Evolutionary conservation across 2,888 invertebrate species (phyloP), one percentile per base, ranked within the genome.

Genomic region (Asteroscopus sphinx): DNA sequence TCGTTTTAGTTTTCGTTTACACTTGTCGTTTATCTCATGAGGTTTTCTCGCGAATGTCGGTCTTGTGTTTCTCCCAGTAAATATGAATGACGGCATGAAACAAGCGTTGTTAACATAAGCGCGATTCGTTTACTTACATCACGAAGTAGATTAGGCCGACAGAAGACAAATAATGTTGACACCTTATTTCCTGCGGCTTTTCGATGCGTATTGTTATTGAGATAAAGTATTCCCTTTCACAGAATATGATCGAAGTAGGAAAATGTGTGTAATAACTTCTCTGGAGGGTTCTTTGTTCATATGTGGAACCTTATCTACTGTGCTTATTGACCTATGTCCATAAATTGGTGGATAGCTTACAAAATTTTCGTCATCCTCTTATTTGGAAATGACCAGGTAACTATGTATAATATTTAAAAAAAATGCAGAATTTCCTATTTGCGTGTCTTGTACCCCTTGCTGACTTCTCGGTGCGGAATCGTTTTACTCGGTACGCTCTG

Each of bases 111-210:
- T 89, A 81, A 81, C 83, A 83, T 77, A 87, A 81, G 79, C 75
- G 71, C 76, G 77, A 80, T 70, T 85, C 81, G 84, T 87, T 90
- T 87, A 85, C 87, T 60, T 65, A 72, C 56, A 81, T 84, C 83
- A 81, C 81, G 73, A 81, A 83, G 62, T 73, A 88, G 90, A 92
- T 91, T 91, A 91, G 82, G 75, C 67, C 80, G 89, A 89, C 88
- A 79, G 71, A 83, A 83, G 71, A 72, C 80, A 93, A 94, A 93
- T 88, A 93, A 62, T 63, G 79, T 83, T 91, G 90, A 91, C 87
- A 88, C 77, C 82, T 79, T 83, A 86, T 91, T 92, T 93, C 92
- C 92, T 90, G 83, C 81, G 82, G 76, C 74, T 73, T 82, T 71
- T 53, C 39, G 51, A 41, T 63, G 13, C 46, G 40, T 57, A 63